Base-by-base conservation (phyloP, 2,888 invertebrate genomes). In the Melipona bicolor region DNA sequence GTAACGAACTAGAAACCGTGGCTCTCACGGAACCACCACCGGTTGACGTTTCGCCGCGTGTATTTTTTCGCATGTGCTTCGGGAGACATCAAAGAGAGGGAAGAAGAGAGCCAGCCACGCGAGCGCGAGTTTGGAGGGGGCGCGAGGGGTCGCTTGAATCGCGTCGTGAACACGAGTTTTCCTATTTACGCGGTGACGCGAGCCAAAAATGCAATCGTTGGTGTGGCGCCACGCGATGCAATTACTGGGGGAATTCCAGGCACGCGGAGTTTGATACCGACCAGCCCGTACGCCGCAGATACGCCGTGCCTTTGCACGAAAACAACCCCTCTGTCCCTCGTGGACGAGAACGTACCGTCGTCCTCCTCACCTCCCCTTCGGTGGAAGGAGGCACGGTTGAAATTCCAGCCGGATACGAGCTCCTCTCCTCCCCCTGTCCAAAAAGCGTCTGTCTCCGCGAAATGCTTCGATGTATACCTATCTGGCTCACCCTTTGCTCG, bases 181-280 rank as follows among this genome's bases (percentile, higher is more conserved):
- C 89, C 86, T 89, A 91, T 90, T 90, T 90, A 88, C 87, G 84
- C 79, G 86, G 86, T 76, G 86, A 88, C 82, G 80, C 82, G 83
- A 70, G 68, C 81, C 84, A 89, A 90, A 92, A 92, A 93, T 92
- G 92, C 92, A 92, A 91, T 92, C 91, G 89, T 91, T 89, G 90
- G 90, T 90, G 88, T 86, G 88, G 90, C 89, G 90, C 90, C 89
- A 90, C 88, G 91, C 92, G 90, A 92, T 92, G 93, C 93, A 93
- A 94, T 94, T 94, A 94, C 93, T 86, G 85, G 86, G 90, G 90
- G 94, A 94, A 94, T 94, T 92, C 92, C 79, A 90, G 91, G 93
- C 93, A 93, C 91, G 94, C 92, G 87, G 90, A 90, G 89, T 91
- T 92, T 92, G 92, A 93, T 93, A 90, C 87, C 84, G 73, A 69